A percentile compares a stretch with the other conserved stretches of the same genome.
These are phyloP conservation scores for Hippocampus barbouri DNA, from an alignment of 2,113 vertebrate species.

Conservation along the genomic window DNA sequence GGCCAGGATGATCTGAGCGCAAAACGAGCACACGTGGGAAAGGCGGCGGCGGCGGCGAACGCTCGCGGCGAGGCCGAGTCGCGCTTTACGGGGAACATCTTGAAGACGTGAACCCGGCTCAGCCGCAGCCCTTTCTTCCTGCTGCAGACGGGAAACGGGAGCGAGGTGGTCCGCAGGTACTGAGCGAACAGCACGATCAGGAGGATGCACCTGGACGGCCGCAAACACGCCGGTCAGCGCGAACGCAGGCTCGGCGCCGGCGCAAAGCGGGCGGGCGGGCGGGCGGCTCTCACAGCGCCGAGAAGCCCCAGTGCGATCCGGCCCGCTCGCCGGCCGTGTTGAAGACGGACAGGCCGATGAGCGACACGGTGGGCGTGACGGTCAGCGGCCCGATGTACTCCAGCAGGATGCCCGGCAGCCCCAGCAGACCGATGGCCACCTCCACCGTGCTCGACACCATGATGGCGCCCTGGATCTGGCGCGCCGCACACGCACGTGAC, in stretches of 20 bases:
- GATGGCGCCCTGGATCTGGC: conserved; percentile 85
- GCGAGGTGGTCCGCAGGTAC: conserved; percentile 80
- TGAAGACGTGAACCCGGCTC: conserved; percentile 86
- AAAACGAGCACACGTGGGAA: background rate
- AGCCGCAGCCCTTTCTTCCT: conserved; percentile 75
- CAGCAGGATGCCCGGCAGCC: conserved; percentile 88
- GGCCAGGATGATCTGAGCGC: conserved; percentile 86
- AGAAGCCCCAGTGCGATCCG: conserved; percentile 94
- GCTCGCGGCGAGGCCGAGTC: background rate
- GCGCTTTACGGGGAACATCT: conserved; percentile 88
- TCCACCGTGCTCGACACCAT: conserved; percentile 87
- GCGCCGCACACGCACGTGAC: background rate
- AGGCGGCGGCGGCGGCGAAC: background rate
- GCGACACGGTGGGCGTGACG: conserved; percentile 90
- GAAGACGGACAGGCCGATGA: conserved; percentile 94
- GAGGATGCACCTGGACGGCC: conserved; percentile 79
- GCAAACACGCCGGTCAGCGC: background rate
- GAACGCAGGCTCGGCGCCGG: background rate
- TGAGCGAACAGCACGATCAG: conserved; percentile 92
- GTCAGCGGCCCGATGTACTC: conserved; percentile 92
- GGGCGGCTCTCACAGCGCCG: conserved; percentile 76
- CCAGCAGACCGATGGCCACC: conserved; percentile 82
- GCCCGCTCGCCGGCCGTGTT: conserved; percentile 86
- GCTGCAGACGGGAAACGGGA: conserved; percentile 80
- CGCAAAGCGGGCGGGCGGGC: background rate